These are phyloP conservation scores for Pseudopipra pipra DNA, from an alignment of 2,113 vertebrate genomes.

Conservation along the genomic window DNA sequence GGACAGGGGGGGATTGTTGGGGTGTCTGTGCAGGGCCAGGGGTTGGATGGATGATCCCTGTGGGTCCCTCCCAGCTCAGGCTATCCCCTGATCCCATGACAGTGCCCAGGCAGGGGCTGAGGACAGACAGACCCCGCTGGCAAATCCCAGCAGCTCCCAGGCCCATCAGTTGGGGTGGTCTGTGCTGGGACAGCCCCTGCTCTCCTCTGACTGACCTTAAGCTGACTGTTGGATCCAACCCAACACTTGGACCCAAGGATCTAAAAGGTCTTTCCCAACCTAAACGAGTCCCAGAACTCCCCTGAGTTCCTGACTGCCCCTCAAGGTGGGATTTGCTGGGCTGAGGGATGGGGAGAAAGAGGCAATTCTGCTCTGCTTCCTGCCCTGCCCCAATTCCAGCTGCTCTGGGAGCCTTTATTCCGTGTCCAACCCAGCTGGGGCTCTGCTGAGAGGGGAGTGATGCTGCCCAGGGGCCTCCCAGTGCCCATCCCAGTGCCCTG, in stretches of 20 bases:
- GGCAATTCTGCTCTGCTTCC: background rate
- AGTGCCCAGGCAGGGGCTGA: background rate
- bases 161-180: background rate
- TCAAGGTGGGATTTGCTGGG: background rate
- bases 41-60: background rate
- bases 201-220: too few relatives aligned
- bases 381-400: background rate
- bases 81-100: background rate
- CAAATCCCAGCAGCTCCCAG: background rate
- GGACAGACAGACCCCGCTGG: background rate
- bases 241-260: background rate
- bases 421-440: too few relatives aligned
- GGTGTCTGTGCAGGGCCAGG: background rate
- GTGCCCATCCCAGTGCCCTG: background rate
- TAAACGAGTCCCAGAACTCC: too few relatives aligned
- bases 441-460: background rate
- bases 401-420: background rate
- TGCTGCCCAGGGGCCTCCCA: background rate
- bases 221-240: too few relatives aligned
- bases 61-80: background rate
- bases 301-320: accelerated
- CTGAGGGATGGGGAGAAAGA: background rate
- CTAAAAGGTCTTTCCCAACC: background rate
- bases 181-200: background rate
- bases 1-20: background rate